phyloP scores from a whole-genome alignment of 2,113 vertebrate genomes.

The Corythoichthys intestinalis region DNA sequence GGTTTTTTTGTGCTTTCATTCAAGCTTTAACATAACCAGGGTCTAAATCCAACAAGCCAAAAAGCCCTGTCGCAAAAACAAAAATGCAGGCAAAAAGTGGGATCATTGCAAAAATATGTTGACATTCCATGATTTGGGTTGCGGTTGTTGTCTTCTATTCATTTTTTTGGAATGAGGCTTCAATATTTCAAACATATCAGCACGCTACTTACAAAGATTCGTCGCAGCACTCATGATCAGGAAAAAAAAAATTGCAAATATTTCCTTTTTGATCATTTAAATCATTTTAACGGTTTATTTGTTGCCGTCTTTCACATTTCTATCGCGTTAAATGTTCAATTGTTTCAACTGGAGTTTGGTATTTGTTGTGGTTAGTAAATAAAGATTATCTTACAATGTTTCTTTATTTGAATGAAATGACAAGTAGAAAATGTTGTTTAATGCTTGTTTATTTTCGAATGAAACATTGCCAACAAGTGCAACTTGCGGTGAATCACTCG shows the following conservation, averaged over 20 bases:
- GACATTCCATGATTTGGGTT: slow-evolving; percentile 38
- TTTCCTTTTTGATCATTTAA: slow-evolving; percentile 52
- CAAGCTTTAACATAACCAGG: slow-evolving; percentile 10
- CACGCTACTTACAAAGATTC: slow-evolving; percentile 36
- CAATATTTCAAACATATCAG: slow-evolving; percentile 13
- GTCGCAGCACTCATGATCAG: slow-evolving; percentile 59
- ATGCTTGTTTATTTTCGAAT: neutral
- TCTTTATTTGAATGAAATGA: slow-evolving; percentile 21
- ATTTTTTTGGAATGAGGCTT: neutral
- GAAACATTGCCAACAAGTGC: neutral
- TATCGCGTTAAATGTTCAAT: slow-evolving; percentile 65
- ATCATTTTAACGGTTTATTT: slow-evolving; percentile 44
- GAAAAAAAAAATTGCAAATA: slow-evolving; percentile 41
- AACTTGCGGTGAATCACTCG: slow-evolving; percentile 36
- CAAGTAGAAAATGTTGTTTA: neutral
- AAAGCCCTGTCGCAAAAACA: slow-evolving; percentile 4
- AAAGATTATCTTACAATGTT: slow-evolving; percentile 56
- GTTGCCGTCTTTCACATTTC: slow-evolving; percentile 43
- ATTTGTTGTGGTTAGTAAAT: slow-evolving; percentile 73
- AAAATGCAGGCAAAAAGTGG: slow-evolving; percentile 1
- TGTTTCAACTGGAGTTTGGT: slow-evolving; percentile 70
- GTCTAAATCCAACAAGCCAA: neutral
- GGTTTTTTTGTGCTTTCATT: slow-evolving; percentile 13
- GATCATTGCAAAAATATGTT: neutral
- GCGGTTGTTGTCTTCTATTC: neutral